phyloP scores from a whole-genome alignment of 2,888 invertebrate genomes.

The Oscheius sp. region DNA sequence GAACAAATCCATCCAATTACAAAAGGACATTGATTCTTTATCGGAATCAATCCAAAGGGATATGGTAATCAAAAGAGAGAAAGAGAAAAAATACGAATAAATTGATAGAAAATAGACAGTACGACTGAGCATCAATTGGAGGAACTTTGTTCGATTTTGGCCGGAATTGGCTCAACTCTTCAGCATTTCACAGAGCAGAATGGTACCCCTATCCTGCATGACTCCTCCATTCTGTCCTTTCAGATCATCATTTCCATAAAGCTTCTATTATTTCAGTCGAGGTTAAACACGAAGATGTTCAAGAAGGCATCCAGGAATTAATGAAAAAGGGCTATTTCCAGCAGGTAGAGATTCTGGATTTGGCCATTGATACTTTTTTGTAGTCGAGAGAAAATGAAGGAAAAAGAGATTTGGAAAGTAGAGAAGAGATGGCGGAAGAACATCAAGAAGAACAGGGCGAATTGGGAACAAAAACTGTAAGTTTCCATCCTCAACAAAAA shows the following conservation, averaged over 20 bases:
- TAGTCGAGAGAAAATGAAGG: too few species aligned
- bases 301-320: conserved; percentile 11
- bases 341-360: too few species aligned
- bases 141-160: conserved; percentile 27
- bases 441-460: too few species aligned
- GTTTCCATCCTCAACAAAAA: too few species aligned
- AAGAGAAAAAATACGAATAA: neutral
- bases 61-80: neutral
- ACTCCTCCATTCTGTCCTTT: conserved; percentile 9
- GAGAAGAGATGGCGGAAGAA: too few species aligned
- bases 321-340: too few species aligned
- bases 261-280: conserved; percentile 24
- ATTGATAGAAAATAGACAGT: conserved; percentile 5
- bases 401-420: too few species aligned
- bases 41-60: neutral
- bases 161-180: conserved; percentile 27
- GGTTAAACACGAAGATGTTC: conserved; percentile 3
- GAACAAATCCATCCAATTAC: neutral
- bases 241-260: neutral
- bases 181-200: conserved; percentile 14
- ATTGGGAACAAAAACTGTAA: too few species aligned
- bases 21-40: neutral
- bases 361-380: too few species aligned
- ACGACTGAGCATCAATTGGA: conserved; percentile 30
- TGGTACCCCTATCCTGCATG: neutral